Evolutionary conservation across 2,797 vertebrate species (phyloP).

Genomic region (Chromis chromis): DNA sequence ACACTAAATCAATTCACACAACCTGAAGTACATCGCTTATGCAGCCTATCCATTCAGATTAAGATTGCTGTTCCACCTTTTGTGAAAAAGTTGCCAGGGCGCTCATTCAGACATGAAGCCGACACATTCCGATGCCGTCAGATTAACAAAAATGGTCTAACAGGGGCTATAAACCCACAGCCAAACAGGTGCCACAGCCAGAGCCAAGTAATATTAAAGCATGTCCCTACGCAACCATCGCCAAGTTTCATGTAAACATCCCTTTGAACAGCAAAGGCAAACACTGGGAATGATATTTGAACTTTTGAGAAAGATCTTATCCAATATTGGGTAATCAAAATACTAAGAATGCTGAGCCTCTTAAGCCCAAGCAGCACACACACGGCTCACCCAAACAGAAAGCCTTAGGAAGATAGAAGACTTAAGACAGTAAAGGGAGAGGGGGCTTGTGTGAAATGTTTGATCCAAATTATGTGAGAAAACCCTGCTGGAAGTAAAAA

Average conservation of each 20-base stretch:
- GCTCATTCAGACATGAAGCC: too few relatives aligned
- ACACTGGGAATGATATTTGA: slow-evolving; percentile 48
- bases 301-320: slow-evolving; percentile 55
- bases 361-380: slow-evolving; percentile 37
- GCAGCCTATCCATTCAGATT: too few relatives aligned
- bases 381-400: slow-evolving; percentile 35
- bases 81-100: too few relatives aligned
- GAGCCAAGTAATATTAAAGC: slow-evolving; percentile 39
- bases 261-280: slow-evolving; percentile 64
- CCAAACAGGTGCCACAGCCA: slow-evolving; percentile 24
- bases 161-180: neutral
- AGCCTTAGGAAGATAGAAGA: slow-evolving; percentile 26
- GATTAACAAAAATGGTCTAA: too few relatives aligned
- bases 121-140: too few relatives aligned
- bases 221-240: slow-evolving; percentile 34
- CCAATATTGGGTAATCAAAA: slow-evolving; percentile 57
- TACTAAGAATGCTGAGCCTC: slow-evolving; percentile 35
- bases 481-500: slow-evolving; percentile 7
- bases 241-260: slow-evolving; percentile 59
- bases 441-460: slow-evolving; percentile 17
- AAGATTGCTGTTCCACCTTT: too few relatives aligned
- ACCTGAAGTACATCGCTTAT: too few relatives aligned
- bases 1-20: too few relatives aligned
- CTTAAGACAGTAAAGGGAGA: slow-evolving; percentile 1
- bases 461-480: slow-evolving; percentile 14